phyloP scores from a whole-genome alignment of 2,888 invertebrate species.

The Pyrrhosoma nymphula region DNA sequence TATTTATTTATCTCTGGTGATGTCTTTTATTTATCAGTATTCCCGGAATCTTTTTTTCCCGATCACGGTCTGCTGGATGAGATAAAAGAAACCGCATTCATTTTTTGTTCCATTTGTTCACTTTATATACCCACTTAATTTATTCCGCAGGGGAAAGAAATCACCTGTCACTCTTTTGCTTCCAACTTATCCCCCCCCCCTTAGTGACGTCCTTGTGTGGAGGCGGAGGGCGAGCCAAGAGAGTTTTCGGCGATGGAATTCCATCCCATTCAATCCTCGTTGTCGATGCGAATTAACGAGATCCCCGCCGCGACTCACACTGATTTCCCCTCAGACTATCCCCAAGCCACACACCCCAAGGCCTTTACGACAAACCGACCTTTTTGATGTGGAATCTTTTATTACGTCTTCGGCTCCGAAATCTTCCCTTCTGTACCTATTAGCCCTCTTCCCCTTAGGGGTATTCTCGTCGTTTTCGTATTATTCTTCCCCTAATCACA shows the following conservation, averaged over 20 bases:
- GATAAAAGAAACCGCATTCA: neutral
- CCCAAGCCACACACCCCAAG: neutral
- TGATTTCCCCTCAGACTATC: no score
- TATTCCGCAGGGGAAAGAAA: neutral
- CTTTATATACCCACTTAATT: neutral
- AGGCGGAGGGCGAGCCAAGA: neutral
- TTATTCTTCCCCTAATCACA: neutral
- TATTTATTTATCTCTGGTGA: neutral
- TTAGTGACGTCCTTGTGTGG: neutral
- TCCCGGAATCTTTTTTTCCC: neutral
- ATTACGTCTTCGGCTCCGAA: neutral
- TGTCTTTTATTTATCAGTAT: neutral
- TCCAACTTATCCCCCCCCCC: neutral
- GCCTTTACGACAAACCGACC: neutral
- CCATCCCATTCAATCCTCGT: neutral
- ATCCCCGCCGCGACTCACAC: neutral
- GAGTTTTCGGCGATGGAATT: neutral
- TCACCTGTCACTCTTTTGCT: conserved; percentile 5
- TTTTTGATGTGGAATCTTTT: neutral
- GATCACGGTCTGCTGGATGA: neutral
- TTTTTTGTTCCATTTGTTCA: neutral
- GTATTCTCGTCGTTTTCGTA: neutral
- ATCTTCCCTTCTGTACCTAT: neutral
- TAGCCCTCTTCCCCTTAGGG: neutral
- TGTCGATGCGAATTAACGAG: neutral